Evolutionary conservation across 2,113 vertebrate genomes (phyloP), one percentile per base, ranked within the genome.

Genomic region (Tupaia chinensis): DNA sequence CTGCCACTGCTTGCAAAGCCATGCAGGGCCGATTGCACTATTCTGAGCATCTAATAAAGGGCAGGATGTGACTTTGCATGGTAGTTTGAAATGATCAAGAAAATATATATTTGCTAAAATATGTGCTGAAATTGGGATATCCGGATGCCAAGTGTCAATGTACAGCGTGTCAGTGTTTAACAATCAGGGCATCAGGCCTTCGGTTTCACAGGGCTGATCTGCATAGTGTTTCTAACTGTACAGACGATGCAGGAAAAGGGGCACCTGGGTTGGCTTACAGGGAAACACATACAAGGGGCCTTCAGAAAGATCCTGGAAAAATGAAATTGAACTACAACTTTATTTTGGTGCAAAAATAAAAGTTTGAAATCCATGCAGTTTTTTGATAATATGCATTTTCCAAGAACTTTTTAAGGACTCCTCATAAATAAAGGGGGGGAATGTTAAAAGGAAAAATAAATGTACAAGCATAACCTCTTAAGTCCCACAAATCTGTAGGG

Each of bases 401-500:
- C 44, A 44, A 44, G 44, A 44, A 44, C 44, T 44, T 44, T 44
- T 44, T 44, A 44, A 44, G 44, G 44, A 44, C 44, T 44, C 44
- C 44, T 44, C 44, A 44, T 44, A 44, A 44, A 44, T 44, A 44
- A 44, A 54, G 69, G 73, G 3, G 17, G 63, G 81, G 23, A 63
- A 91, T 82, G 63, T 92, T 27, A 6, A 96, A 80, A 91, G 11
- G 15, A 74, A 96, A 91, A 91, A 34, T 70, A 66, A 97, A 86
- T 80, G 93, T 79, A 27, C 91, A 65, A 87, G 63, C 74, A 96
- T 91, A 54, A 54, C 72, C 95, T 93, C 72, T 73, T 91, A 97
- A 94, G 65, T 92, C 94, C 72, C 95, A 88, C 63, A 95, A 58
- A 19, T 96, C 96, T 96, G 17, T 2, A 20, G 97, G 90, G 95